Evolutionary conservation across 2,113 vertebrate genomes (phyloP).

Genomic region (Himantopus leucocephalus): DNA sequence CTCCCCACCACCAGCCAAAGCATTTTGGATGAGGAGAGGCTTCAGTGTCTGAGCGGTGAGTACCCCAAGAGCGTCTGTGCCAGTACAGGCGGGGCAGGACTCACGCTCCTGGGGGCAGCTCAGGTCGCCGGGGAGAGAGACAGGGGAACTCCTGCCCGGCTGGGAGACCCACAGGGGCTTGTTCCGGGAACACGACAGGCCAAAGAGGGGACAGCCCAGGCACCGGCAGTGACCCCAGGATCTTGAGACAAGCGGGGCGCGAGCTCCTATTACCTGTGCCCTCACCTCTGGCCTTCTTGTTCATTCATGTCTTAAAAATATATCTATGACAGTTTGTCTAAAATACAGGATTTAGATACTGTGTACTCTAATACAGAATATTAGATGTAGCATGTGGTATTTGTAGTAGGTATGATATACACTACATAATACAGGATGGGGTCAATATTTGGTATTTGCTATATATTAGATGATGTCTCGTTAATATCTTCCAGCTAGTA

Average conservation of each 20-base stretch:
- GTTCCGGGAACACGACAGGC: background rate
- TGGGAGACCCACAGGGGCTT: too few species aligned
- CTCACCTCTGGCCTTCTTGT: background rate
- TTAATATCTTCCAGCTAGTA: background rate
- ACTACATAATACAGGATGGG: background rate
- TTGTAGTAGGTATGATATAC: background rate
- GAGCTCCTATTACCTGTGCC: background rate
- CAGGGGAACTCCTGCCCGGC: accelerated
- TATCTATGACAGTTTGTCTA: background rate
- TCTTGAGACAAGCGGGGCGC: accelerated
- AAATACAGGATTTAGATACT: too few species aligned
- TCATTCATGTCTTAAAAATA: background rate
- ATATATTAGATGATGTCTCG: background rate
- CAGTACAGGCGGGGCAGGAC: background rate
- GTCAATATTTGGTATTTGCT: background rate
- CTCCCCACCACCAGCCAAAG: background rate
- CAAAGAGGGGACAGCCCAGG: background rate
- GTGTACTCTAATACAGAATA: background rate
- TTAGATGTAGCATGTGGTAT: background rate
- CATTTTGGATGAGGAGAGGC: too few species aligned
- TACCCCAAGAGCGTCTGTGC: background rate
- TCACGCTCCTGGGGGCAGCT: accelerated
- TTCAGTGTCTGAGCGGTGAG: background rate
- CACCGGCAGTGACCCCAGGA: accelerated
- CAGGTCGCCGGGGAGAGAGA: background rate